These are phyloP conservation scores for Dromiciops gliroides DNA, from an alignment of 2,113 vertebrate genomes.

Conservation along the genomic window DNA sequence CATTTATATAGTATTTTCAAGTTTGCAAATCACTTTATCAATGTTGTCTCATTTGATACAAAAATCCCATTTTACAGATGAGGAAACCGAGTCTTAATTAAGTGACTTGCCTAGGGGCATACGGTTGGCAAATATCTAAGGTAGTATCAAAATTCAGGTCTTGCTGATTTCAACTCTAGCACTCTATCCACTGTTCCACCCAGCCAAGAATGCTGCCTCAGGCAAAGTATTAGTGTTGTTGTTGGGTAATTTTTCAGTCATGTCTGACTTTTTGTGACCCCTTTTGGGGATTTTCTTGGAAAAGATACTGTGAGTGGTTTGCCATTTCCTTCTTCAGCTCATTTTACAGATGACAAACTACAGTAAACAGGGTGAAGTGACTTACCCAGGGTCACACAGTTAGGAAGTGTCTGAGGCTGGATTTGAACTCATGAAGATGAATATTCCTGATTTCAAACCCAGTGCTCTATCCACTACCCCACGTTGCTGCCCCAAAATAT, in stretches of 20 bases:
- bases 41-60: background rate
- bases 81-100: background rate
- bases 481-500: background rate
- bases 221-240: background rate
- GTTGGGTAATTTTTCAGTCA: background rate
- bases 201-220: background rate
- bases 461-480: background rate
- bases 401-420: background rate
- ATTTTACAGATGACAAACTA: background rate
- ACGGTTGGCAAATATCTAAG: background rate
- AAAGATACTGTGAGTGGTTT: background rate
- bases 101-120: background rate
- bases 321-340: background rate
- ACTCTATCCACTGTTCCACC: background rate
- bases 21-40: slow-evolving; percentile 11
- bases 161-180: background rate
- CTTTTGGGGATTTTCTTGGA: background rate
- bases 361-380: background rate
- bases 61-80: slow-evolving; percentile 13
- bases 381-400: background rate
- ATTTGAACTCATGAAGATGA: background rate
- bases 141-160: background rate
- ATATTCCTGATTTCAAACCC: background rate
- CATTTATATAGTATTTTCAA: background rate
- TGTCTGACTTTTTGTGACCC: background rate